Conservation (phyloP, 2,888 invertebrate genomes). For the Trilocha varians region DNA sequence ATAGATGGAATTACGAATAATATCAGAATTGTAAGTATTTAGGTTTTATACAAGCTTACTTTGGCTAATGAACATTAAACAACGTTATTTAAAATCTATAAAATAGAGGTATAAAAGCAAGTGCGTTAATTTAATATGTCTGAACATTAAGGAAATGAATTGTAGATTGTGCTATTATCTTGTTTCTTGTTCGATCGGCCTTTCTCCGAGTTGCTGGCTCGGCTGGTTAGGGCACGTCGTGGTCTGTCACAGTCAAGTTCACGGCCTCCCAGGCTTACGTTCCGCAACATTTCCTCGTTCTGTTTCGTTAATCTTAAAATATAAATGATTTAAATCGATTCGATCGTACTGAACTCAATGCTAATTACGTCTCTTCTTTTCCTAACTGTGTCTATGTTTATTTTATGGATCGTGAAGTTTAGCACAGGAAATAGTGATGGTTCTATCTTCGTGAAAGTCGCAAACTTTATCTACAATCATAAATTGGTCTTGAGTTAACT, state of each 20-base stretch:
- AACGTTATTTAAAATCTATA: too few species aligned
- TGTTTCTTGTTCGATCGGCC: constrained; percentile 16
- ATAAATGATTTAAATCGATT: not conserved
- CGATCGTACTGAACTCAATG: not conserved
- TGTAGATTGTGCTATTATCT: constrained; percentile 2
- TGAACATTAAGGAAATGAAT: not conserved
- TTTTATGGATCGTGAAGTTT: not conserved
- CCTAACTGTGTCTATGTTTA: not conserved
- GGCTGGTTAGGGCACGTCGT: constrained; percentile 26
- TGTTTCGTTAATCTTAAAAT: constrained; percentile 24
- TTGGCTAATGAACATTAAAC: too few species aligned
- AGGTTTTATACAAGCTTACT: too few species aligned
- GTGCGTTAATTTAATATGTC: not conserved
- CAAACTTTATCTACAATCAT: too few species aligned
- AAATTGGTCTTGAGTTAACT: too few species aligned
- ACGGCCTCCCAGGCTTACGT: constrained; percentile 38
- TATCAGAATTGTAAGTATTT: too few species aligned
- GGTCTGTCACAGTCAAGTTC: constrained; percentile 60
- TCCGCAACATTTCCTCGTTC: constrained; percentile 37
- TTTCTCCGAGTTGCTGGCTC: constrained; percentile 22
- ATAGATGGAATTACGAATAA: too few species aligned
- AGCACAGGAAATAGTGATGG: not conserved
- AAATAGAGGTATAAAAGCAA: too few species aligned
- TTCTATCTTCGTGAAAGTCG: too few species aligned
- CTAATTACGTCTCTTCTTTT: not conserved